These are phyloP conservation scores for Anoplolepis gracilipes DNA, from an alignment of 1,140 invertebrate species.

Conservation along the genomic window DNA sequence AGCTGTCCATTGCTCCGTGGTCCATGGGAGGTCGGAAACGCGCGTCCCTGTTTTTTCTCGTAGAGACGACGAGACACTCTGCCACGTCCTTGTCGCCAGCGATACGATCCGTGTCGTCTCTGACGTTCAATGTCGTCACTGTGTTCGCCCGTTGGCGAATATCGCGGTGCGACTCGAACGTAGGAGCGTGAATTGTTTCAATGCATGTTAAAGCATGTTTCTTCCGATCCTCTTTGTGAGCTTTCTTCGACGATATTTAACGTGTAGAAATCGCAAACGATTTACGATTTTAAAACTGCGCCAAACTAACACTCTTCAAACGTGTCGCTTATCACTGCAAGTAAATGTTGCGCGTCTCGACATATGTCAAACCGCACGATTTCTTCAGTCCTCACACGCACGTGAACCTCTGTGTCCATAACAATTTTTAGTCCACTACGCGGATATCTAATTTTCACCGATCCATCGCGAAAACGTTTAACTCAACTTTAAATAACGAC, in stretches of 20 bases:
- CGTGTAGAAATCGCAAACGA: neutral
- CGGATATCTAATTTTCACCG: conserved; percentile 36
- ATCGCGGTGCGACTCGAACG: conserved; percentile 1
- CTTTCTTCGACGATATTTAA: neutral
- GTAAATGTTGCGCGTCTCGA: neutral
- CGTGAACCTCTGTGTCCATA: conserved; percentile 72
- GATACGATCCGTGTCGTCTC: conserved; percentile 36
- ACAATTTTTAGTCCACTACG: conserved; percentile 37
- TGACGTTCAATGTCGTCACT: conserved; percentile 13
- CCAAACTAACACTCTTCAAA: neutral
- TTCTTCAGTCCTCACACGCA: conserved; percentile 70
- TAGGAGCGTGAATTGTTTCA: conserved; percentile 10
- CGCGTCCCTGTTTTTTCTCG: conserved; percentile 50
- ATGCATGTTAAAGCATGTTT: conserved; percentile 53
- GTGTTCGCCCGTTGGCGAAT: conserved; percentile 46
- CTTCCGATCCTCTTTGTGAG: neutral
- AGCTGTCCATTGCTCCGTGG: conserved; percentile 88
- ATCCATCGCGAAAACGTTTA: conserved; percentile 25
- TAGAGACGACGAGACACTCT: conserved; percentile 51
- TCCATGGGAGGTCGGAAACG: conserved; percentile 78
- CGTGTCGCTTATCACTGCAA: conserved; percentile 1
- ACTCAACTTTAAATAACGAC: neutral
- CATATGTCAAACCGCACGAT: conserved; percentile 60
- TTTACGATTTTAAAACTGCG: neutral
- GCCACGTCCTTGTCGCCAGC: neutral